Percentiles rank a stretch among this genome's conserved stretches.
phyloP scores from a whole-genome alignment of 2,888 invertebrate species.

The Monoplex corrugatus region DNA sequence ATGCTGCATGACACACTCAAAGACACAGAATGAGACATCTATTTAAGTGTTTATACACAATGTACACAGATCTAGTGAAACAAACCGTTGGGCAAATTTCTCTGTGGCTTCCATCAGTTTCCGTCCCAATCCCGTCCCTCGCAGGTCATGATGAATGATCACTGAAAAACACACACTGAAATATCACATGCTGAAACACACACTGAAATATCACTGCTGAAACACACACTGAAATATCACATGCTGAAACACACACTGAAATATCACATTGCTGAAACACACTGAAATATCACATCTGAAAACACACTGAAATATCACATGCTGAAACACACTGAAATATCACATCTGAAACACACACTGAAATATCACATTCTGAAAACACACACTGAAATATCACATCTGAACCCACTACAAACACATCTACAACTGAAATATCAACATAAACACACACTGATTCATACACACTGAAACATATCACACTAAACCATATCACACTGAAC shows the following conservation, averaged over 20 bases:
- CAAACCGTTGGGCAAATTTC: constrained; percentile 31
- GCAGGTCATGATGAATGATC: constrained; percentile 68
- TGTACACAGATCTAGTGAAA: neutral
- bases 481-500: no score
- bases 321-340: constrained; percentile 61
- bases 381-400: neutral
- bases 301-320: constrained; percentile 69
- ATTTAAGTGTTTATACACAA: no score
- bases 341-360: constrained; percentile 68
- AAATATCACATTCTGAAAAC: neutral
- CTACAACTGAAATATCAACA: no score
- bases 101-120: constrained; percentile 80
- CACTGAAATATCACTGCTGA: constrained; percentile 73
- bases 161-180: constrained; percentile 65
- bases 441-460: no score
- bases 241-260: constrained; percentile 52
- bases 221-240: constrained; percentile 31
- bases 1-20: neutral
- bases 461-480: no score
- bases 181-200: neutral
- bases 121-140: constrained; percentile 80
- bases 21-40: neutral
- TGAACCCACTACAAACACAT: neutral
- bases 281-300: neutral
- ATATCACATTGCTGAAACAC: constrained; percentile 71